Percentiles rank a stretch among this genome's conserved stretches.
Conservation (phyloP, 2,113 vertebrate genomes). For the Paratilapia polleni region DNA sequence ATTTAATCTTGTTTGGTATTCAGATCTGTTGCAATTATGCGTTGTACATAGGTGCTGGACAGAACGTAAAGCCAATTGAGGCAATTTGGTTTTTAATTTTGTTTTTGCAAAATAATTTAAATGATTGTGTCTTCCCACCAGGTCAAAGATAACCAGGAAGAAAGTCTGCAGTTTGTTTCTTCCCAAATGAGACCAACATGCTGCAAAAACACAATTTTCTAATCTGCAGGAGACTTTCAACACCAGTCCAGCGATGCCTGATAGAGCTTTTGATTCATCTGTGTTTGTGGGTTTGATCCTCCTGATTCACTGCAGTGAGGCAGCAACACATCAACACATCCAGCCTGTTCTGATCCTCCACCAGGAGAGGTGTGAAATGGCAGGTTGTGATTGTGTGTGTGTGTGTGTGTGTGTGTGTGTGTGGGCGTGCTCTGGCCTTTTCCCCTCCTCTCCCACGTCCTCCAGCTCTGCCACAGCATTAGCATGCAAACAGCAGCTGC, state of each 20-base stretch:
- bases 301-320: slow-evolving; percentile 30
- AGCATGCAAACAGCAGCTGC: slow-evolving; percentile 79
- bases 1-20: neutral
- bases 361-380: slow-evolving; percentile 71
- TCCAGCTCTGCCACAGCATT: slow-evolving; percentile 79
- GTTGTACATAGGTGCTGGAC: neutral
- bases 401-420: slow-evolving; percentile 37
- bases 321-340: slow-evolving; percentile 52
- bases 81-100: slow-evolving; percentile 9
- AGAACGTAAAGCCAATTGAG: neutral
- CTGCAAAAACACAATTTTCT: neutral
- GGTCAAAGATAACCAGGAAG: neutral
- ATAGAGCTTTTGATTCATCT: neutral
- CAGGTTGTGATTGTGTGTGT: slow-evolving; percentile 53
- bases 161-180: neutral
- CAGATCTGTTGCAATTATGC: neutral
- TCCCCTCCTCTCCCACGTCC: slow-evolving; percentile 81
- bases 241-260: neutral
- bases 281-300: slow-evolving; percentile 37
- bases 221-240: neutral
- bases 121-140: neutral
- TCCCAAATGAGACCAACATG: neutral
- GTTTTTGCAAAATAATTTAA: slow-evolving; percentile 18
- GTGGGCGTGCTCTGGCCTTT: slow-evolving; percentile 79
- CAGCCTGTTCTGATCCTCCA: slow-evolving; percentile 44